These are phyloP conservation scores for Chlorospingus flavigularis DNA, from an alignment of 2,797 vertebrate genomes.

Conservation along the genomic window DNA sequence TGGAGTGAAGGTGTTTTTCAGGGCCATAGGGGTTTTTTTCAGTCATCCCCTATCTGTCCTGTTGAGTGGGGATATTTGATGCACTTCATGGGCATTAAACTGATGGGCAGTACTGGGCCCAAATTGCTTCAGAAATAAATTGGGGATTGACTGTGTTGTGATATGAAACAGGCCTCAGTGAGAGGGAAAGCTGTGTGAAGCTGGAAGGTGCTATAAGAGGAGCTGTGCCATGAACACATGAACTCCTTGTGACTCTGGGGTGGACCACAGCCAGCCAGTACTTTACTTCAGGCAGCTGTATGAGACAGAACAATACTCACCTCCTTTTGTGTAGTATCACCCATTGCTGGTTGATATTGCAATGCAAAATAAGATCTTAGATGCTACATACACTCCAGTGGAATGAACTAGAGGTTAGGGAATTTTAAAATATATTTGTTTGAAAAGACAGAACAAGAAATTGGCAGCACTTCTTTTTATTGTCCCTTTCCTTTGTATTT, in stretches of 20 bases:
- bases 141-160: neutral
- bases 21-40: neutral
- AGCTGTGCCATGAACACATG: rapidly evolving
- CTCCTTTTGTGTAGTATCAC: neutral
- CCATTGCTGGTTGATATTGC: rapidly evolving
- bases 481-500: neutral
- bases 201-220: neutral
- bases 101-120: neutral
- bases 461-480: neutral
- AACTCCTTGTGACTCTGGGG: neutral
- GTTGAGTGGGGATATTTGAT: neutral
- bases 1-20: neutral
- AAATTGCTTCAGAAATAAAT: neutral
- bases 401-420: neutral
- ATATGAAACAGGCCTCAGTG: rapidly evolving
- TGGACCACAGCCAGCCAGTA: neutral
- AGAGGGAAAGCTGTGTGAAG: neutral
- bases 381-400: neutral
- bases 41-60: neutral
- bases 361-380: neutral
- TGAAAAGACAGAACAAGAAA: neutral
- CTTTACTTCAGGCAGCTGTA: neutral
- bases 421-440: neutral
- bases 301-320: neutral
- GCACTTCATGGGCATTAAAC: neutral